Base-by-base conservation (phyloP, 2,113 vertebrate genomes). In the Coracopsis vasa region DNA sequence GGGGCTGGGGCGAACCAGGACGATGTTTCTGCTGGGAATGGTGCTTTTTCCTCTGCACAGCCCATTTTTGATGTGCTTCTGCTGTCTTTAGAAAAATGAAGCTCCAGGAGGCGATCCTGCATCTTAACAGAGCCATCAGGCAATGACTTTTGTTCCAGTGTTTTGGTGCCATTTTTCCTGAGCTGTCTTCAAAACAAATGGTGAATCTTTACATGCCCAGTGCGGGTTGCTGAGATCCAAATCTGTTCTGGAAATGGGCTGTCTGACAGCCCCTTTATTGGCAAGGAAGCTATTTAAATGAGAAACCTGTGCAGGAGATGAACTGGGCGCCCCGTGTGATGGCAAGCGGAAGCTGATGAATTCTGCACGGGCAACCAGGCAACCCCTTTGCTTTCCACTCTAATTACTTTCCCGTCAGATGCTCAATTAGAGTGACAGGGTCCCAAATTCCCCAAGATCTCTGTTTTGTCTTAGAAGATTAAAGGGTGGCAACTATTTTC, bases 401-500 rank as follows among this genome's bases (percentile, higher is more conserved):
- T 70, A 95, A 92, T 79, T 79, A 47, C 37, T 69, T 83, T 86
- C 85, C 95, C 90, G 87, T 95, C 93, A 94, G 62, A 92, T 77
- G 44, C 70, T 62, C 94, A 91, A 10, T 78, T 84, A 82, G 79
- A 84, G n/a, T 60, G 80, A 89, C 72, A 74, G 90, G 56, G 61
- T 12, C 88, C 56, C 85, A 58, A 39, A 44, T 67, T 67, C 78
- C 92, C 92, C 31, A 56, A 91, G 60, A 94, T 54, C 91, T 95
- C 80, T 91, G 71, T 70, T 97, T 93, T 86, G 87, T 85, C 93
- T 90, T 75, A 42, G 54, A 95, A 97, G 95, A 97, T 96, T 94
- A 97, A 97, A 96, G 94, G 87, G 75, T 97, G 90, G 83, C 94
- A 93, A 96, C 84, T 92, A 47, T 95, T 96, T 97, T 94, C 93